A percentile compares a stretch with the other conserved stretches of the same genome.
phyloP scores from a whole-genome alignment of 1,140 invertebrate species.

The Diprion similis region DNA sequence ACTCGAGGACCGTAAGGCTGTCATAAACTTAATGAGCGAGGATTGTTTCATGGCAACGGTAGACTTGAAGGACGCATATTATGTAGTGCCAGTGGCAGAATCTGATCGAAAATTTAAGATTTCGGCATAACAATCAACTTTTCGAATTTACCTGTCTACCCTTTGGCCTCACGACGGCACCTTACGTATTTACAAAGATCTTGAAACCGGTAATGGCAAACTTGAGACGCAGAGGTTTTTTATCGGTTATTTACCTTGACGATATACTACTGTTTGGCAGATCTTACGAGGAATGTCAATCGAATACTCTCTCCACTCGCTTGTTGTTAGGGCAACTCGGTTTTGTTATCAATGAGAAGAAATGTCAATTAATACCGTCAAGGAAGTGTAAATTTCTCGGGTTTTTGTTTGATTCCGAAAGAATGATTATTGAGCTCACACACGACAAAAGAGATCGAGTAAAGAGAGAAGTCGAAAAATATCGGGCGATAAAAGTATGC shows the following conservation, averaged over 20 bases:
- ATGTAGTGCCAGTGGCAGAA: background rate
- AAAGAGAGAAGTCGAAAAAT: background rate
- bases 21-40: conserved; percentile 9
- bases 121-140: conserved; percentile 24
- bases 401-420: conserved; percentile 21
- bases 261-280: conserved; percentile 21
- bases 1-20: conserved; percentile 32
- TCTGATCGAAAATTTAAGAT: conserved; percentile 29
- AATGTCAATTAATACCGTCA: conserved; percentile 17
- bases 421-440: conserved; percentile 12
- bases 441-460: conserved; percentile 15
- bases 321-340: conserved; percentile 17
- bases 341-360: conserved; percentile 21
- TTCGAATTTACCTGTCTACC: conserved; percentile 36
- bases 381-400: conserved; percentile 26
- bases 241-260: conserved; percentile 25
- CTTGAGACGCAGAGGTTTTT: conserved; percentile 7
- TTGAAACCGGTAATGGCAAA: conserved; percentile 20
- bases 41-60: conserved; percentile 22
- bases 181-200: conserved; percentile 25
- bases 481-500: conserved; percentile 4
- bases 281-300: conserved; percentile 17
- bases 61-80: conserved; percentile 26
- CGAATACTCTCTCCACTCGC: conserved; percentile 17
- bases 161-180: conserved; percentile 27